These are phyloP conservation scores for Graphium colonna DNA, from an alignment of 2,888 invertebrate species.

Conservation along the genomic window DNA sequence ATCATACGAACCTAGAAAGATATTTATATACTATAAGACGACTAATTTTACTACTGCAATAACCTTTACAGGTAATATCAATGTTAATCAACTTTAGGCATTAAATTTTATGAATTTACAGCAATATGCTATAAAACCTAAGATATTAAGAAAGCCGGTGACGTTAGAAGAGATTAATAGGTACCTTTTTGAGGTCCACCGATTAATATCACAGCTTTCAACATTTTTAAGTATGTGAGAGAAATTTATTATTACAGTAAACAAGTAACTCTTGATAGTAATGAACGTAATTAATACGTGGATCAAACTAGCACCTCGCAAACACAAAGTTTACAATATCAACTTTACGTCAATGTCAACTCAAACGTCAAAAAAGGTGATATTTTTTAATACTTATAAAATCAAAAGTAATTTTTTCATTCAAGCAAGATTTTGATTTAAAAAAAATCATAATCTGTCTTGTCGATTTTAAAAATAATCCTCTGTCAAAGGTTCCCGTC, in stretches of 20 bases:
- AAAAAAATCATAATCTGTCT: too few species aligned
- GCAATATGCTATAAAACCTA: too few species aligned
- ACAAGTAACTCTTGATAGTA: not conserved
- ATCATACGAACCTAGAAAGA: not conserved
- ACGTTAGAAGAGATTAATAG: constrained; percentile 33
- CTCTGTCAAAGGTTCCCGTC: too few species aligned
- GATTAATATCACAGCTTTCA: constrained; percentile 94
- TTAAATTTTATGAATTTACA: not conserved
- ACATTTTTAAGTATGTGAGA: constrained; percentile 61
- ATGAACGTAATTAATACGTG: not conserved
- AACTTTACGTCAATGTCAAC: not conserved
- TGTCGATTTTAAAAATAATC: too few species aligned
- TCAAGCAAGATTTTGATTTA: too few species aligned
- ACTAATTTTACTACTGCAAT: not conserved
- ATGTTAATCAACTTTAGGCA: not conserved
- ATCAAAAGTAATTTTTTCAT: too few species aligned
- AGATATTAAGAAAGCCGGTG: constrained; percentile 42
- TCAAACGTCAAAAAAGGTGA: too few species aligned
- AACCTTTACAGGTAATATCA: not conserved
- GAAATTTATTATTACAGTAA: not conserved
- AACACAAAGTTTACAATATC: not conserved
- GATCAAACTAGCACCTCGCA: not conserved
- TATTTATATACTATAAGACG: not conserved
- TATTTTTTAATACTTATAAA: too few species aligned
- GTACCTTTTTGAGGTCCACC: constrained; percentile 97